phyloP scores from a whole-genome alignment of 2,113 vertebrate genomes.

The Siniperca chuatsi region DNA sequence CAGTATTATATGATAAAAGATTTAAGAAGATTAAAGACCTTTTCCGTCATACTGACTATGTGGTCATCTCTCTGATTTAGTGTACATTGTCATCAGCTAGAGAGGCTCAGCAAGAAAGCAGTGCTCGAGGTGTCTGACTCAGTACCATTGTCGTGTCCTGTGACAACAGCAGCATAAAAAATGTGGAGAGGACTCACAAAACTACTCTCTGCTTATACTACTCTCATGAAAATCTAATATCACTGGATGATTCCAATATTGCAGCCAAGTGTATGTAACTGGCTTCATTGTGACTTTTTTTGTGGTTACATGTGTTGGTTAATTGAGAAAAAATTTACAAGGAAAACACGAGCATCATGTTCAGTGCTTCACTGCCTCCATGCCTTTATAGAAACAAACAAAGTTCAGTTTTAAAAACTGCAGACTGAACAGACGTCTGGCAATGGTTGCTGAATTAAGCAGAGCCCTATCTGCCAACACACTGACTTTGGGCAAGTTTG shows the following conservation, averaged over 20 bases:
- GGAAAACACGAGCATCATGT: background rate
- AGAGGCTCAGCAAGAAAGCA: constrained; percentile 54
- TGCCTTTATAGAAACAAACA: background rate
- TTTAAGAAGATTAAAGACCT: background rate
- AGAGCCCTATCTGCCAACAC: constrained; percentile 13
- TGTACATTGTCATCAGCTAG: constrained; percentile 20
- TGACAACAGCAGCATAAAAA: constrained; percentile 46
- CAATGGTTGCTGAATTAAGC: constrained; percentile 11
- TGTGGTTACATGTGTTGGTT: background rate
- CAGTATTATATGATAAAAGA: background rate
- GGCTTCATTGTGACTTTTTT: constrained; percentile 15
- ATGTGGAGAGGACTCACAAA: constrained; percentile 23
- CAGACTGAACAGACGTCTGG: constrained; percentile 10
- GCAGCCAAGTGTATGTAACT: background rate
- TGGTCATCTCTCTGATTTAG: constrained; percentile 42
- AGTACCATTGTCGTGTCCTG: constrained; percentile 35
- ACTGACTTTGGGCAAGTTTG: background rate
- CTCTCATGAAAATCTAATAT: constrained; percentile 15
- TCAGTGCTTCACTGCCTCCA: background rate
- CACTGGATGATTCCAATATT: background rate
- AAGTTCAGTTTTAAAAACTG: background rate
- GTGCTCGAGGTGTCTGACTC: constrained; percentile 60
- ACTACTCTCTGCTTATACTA: constrained; percentile 4
- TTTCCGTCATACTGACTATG: background rate
- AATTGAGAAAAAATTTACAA: background rate